Base-by-base conservation (phyloP, 2,113 vertebrate species). In the Ariopsis seemanni region DNA sequence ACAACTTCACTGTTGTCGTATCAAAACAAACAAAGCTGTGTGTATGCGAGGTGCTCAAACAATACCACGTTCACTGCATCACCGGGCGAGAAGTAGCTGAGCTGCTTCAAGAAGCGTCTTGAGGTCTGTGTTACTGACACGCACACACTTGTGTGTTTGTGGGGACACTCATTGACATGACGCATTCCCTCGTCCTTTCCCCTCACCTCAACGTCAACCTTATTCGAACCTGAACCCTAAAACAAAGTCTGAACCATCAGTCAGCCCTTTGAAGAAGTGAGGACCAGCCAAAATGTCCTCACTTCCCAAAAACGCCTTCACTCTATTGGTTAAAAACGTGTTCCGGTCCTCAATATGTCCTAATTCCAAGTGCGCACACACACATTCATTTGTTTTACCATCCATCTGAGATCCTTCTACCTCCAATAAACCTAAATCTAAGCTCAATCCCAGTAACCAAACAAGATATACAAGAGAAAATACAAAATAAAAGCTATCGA, bases 1-100 rank as follows among this genome's bases (percentile, higher is more conserved):
- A 85, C 82, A 87, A 77, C 80, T 83, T 84, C 58, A 84, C 84
- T 88, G 69, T 77, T 2, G 53, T 89, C 67, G 65, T 83, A 80
- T 15, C 86, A 55, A 88, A 82, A 88, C 82, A 88, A 89, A 71
- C 57, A 84, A 81, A 87, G 42, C 52, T 65, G 82, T 84, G 57
- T 81, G 62, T 72, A 60, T 89, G 71, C 30, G 34, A 20, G 53
- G 60, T 17, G 9, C 30, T 48, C 10, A 75, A 15, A 50, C 63
- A 48, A 60, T 55, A 72, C 60, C 8, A 77, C 5, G 57, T 67
- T 62, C 82, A 83, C 53, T 58, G 87, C 34, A 3, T 22, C 80
- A 25, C 80, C 58, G 25, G 12, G 11, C 22, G 42, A 50, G 58
- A 83, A 65, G 30, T 62, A 65, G 34, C 18, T 27, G 20, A 11